These are phyloP conservation scores for Microplitis manilae DNA, from an alignment of 2,888 invertebrate genomes.

Conservation along the genomic window DNA sequence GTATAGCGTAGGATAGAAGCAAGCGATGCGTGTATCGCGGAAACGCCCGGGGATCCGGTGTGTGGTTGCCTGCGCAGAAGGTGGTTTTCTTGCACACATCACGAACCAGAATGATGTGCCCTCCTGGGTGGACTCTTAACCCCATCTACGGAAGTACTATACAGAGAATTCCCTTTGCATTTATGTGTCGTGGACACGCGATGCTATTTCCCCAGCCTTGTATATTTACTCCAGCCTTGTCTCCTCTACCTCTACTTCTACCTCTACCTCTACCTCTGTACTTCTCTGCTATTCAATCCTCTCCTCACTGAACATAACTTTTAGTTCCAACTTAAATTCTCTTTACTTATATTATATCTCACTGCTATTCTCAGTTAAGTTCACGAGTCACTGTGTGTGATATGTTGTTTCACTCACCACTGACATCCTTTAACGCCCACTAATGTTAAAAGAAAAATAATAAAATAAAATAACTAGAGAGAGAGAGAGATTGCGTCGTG, in stretches of 20 bases:
- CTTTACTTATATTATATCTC: constrained; percentile 1
- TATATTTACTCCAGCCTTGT: background rate
- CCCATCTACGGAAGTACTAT: constrained; percentile 23
- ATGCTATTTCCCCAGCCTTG: constrained; percentile 11
- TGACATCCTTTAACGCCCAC: constrained; percentile 28
- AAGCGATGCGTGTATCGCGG: constrained; percentile 18
- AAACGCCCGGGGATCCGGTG: constrained; percentile 24
- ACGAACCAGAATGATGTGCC: constrained; percentile 21
- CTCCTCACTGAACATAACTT: too few relatives aligned
- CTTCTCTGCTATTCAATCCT: too few relatives aligned
- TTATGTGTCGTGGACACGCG: constrained; percentile 33
- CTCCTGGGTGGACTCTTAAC: constrained; percentile 16
- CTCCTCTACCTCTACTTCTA: too few relatives aligned
- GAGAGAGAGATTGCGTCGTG: background rate
- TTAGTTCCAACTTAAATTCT: background rate
- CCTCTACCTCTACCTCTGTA: too few relatives aligned
- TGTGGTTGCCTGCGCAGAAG: constrained; percentile 12
- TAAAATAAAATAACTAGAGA: background rate
- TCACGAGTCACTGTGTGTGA: constrained; percentile 5
- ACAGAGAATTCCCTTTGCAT: constrained; percentile 1
- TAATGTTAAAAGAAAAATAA: background rate
- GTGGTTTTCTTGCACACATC: background rate
- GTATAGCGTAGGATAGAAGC: background rate
- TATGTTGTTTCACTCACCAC: constrained; percentile 12
- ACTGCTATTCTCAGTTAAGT: background rate